Evolutionary conservation across 2,797 vertebrate genomes (phyloP).

Genomic region (Pantherophis vulpinus): DNA sequence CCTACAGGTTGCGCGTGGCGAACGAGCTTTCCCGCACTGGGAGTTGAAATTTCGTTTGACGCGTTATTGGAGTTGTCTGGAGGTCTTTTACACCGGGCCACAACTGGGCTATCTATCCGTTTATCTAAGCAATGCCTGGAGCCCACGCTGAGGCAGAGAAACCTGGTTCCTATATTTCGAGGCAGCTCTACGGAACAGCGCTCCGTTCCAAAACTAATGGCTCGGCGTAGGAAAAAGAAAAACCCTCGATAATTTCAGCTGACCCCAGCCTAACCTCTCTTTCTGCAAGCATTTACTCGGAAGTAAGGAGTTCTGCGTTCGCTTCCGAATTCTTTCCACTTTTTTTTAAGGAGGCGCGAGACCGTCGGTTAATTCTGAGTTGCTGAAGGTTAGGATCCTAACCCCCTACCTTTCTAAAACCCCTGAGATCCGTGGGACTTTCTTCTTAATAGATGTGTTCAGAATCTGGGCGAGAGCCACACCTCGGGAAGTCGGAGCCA

Average conservation of each 20-base stretch:
- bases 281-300: neutral
- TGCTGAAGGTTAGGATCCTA: neutral
- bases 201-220: neutral
- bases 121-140: neutral
- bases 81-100: neutral
- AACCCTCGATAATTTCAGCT: neutral
- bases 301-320: neutral
- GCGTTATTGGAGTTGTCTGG: neutral
- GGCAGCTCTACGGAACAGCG: neutral
- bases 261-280: neutral
- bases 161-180: neutral
- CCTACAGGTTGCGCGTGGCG: neutral
- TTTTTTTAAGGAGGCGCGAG: too few species aligned
- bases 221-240: neutral
- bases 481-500: constrained; percentile 46
- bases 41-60: constrained; percentile 3
- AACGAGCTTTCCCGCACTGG: neutral
- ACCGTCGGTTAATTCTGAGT: neutral
- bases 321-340: neutral
- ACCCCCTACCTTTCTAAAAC: neutral
- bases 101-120: neutral
- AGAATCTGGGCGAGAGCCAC: neutral
- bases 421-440: neutral
- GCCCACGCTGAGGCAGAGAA: neutral
- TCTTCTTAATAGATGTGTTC: neutral